phyloP scores from a whole-genome alignment of 2,113 vertebrate species.

The Alexandromys fortis region DNA sequence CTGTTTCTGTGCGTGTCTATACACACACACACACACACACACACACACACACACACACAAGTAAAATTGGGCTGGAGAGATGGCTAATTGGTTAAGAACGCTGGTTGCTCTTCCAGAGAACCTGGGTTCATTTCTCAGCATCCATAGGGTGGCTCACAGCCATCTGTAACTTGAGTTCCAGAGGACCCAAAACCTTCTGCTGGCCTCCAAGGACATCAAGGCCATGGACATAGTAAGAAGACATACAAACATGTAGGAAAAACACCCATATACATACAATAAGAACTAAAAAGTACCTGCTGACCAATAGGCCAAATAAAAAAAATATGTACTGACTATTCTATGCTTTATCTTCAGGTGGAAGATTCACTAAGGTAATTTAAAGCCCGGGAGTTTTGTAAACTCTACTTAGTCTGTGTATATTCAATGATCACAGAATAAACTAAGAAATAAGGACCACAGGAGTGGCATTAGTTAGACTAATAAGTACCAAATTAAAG shows the following conservation, averaged over 20 bases:
- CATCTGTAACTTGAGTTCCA: background rate
- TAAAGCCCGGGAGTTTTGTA: background rate
- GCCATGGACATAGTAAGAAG: background rate
- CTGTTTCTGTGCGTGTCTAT: too few species aligned
- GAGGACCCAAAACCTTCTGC: background rate
- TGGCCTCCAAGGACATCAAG: too few species aligned
- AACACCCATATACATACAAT: background rate
- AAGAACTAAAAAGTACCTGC: background rate
- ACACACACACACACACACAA: background rate
- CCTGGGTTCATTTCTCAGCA: background rate
- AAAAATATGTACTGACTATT: background rate
- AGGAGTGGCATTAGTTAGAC: background rate
- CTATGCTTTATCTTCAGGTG: background rate
- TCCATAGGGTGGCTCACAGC: background rate
- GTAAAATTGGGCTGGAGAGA: background rate
- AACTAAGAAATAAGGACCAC: background rate
- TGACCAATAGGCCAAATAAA: background rate
- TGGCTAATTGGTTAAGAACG: background rate
- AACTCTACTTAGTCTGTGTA: background rate
- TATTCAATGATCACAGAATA: background rate
- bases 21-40: background rate
- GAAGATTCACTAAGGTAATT: slow-evolving; percentile 1
- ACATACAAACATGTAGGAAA: too few species aligned
- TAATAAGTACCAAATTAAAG: background rate
- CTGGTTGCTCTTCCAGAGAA: background rate